Evolutionary conservation across 2,888 invertebrate genomes (phyloP), one percentile per base, ranked within the genome.

Genomic region (Cryptocephalus moraei): DNA sequence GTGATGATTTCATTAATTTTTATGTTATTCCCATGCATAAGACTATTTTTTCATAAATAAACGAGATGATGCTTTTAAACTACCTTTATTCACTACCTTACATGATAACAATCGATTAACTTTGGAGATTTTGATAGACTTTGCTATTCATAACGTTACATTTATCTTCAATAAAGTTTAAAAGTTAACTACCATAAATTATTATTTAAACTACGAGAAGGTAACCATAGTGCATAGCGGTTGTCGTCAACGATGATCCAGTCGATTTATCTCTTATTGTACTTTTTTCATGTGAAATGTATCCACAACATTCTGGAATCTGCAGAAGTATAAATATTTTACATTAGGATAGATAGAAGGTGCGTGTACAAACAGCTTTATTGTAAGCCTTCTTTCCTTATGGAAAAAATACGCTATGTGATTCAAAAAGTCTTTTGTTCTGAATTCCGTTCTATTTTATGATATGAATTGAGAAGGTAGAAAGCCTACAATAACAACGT

Each of bases 181-280:
- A 11, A 44, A 22, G 12, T 49, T 45, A 45, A 42, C 46, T 49
- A 44, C 14, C 46, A 4, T 22, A 22, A 22, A 41, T 40, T 43
- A 41, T 47, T n/a, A 12, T 44, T 36, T 47, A 41, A 39, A 44
- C 49, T 49, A 52, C 44, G 45, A 48, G 45, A 50, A 45, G 42
- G 22, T 22, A 50, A 50, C 52, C 52, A 43, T 50, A 36, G 43
- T 42, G 50, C 46, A 52, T 50, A 43, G 52, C 52, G 47, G 48
- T 46, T 34, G 50, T 52, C 52, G 44, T 48, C 48, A 45, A 22
- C 22, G 6, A 22, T 22, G 22, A 22, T 45, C 38, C 43, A 45
- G 36, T n/a, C 39, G 22, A 32, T 43, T 32, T 32, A 12, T 14
- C 34, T 42, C 8, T 14, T 1, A 33, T 41, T 41, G 41, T 41